Evolutionary conservation across 2,888 invertebrate species (phyloP), one percentile per base, ranked within the genome.

Genomic region (Cyclophora albipunctata): DNA sequence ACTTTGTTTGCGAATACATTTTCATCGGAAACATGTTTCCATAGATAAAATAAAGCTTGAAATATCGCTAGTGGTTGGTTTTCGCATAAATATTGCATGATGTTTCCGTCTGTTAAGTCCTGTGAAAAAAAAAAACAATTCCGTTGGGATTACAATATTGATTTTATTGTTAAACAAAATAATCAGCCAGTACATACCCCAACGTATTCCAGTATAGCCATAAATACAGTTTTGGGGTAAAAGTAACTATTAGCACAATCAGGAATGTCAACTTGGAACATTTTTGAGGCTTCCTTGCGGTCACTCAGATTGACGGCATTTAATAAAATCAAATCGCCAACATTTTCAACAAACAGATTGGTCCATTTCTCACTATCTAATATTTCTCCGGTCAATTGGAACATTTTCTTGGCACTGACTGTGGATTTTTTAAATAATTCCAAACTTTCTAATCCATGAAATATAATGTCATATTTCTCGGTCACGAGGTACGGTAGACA

Each of bases 41-140:
- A 89, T 2, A 92, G 64, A 47, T 79, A 71, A 46, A 90, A 74
- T 20, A 92, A 66, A 51, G 91, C 79, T 63, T 84, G 85, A 55
- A 92, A 90, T 48, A 93, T 64, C n/a, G 80, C 73, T 42, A 82
- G 64, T 3, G 90, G 90, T 59, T 80, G 81, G 46, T 87, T 78
- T 60, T 74, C 73, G 58, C 85, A 87, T 1, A 89, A 77, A 64
- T 77, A 89, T 44, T 66, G 72, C 69, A 78, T 76, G 40, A 77
- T 74, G 53, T 72, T 74, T 34, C 71, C 73, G 47, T 77, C 83
- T 7, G 79, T 80, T 34, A 71, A 64, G 49, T 77, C 81, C 85
- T 82, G 67, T 45, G 68, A 75, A 46, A 45, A 48, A 45, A 48
- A 40, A 20, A 20, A 20, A 20, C 20, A 20, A 20, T 20, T 20